Percentiles rank a stretch among this genome's conserved stretches.
Evolutionary conservation across 2,797 vertebrate species (phyloP).

Genomic region (Triplophysa bombifrons): DNA sequence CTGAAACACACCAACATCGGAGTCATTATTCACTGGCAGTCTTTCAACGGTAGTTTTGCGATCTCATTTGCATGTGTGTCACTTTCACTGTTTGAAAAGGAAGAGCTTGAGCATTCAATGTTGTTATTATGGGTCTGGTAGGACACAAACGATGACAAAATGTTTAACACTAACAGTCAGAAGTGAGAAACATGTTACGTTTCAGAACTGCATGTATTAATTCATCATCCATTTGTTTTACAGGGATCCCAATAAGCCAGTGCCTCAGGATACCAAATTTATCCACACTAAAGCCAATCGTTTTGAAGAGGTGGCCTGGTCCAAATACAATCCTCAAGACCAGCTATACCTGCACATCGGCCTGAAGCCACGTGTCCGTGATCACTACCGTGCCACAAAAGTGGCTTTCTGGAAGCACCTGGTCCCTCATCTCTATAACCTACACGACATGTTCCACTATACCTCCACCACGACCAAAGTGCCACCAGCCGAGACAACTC

Average conservation of each 20-base stretch:
- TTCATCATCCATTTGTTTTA: constrained; percentile 24
- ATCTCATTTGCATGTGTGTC: too few species aligned
- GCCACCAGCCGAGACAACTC: constrained; percentile 92
- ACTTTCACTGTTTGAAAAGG: too few species aligned
- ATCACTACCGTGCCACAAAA: constrained; percentile 98
- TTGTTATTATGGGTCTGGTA: too few species aligned
- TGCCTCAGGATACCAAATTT: constrained; percentile 98
- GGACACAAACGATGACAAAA: too few species aligned
- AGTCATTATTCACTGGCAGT: too few species aligned
- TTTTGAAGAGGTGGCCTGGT: constrained; percentile 98
- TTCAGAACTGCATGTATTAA: neutral
- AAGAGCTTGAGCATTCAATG: too few species aligned
- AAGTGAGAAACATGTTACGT: too few species aligned
- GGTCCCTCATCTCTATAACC: constrained; percentile 97
- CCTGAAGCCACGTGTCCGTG: constrained; percentile 94
- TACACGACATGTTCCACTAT: constrained; percentile 99
- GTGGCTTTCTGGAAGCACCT: constrained; percentile 99
- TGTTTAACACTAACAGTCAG: too few species aligned
- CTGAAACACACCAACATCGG: too few species aligned
- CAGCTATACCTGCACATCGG: constrained; percentile 98
- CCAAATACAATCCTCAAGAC: constrained; percentile 97
- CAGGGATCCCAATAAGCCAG: constrained; percentile 98
- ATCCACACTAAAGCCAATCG: constrained; percentile 98
- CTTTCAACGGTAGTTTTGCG: too few species aligned
- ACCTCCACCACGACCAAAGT: constrained; percentile 98